These are phyloP conservation scores for Urocynchramus pylzowi DNA, from an alignment of 2,113 vertebrate species.

Conservation along the genomic window DNA sequence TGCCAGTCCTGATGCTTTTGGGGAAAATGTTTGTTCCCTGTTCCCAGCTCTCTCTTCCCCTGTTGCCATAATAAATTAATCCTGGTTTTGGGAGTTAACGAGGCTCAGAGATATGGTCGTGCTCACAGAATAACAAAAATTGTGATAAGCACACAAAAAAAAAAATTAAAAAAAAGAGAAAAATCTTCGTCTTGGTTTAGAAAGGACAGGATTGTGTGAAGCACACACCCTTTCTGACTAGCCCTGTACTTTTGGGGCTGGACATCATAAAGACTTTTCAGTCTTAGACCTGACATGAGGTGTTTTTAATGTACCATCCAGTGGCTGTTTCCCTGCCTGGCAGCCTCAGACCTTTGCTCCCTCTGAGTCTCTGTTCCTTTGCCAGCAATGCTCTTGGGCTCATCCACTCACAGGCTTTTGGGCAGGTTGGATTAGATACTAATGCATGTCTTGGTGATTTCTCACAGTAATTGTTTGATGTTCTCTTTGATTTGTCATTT, in stretches of 20 bases:
- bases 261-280: neutral
- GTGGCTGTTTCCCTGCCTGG: neutral
- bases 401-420: neutral
- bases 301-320: neutral
- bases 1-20: fast-evolving
- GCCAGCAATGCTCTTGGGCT: neutral
- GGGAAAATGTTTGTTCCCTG: neutral
- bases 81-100: neutral
- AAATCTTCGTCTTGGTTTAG: neutral
- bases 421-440: neutral
- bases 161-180: fast-evolving
- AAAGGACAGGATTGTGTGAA: neutral
- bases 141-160: neutral
- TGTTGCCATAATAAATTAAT: neutral
- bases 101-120: neutral
- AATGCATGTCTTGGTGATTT: neutral
- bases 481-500: neutral
- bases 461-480: neutral
- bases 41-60: neutral
- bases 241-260: neutral
- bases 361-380: neutral
- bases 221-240: neutral
- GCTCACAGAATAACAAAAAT: neutral
- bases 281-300: neutral
- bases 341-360: neutral